Evolutionary conservation across 2,113 vertebrate species (phyloP), one percentile per base, ranked within the genome.

Genomic region (Otocyon megalotis): DNA sequence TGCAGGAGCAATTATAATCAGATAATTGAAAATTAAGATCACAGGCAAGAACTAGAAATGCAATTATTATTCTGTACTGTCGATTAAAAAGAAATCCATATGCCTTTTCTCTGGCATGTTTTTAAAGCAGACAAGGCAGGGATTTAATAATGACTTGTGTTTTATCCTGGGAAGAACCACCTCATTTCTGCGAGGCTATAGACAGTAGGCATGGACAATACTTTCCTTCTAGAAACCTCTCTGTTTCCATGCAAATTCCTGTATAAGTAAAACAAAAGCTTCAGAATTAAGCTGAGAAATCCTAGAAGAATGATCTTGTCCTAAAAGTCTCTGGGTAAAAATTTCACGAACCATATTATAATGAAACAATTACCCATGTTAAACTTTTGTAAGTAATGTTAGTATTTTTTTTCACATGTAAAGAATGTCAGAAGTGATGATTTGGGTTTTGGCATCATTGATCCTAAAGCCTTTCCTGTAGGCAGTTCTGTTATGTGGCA

Each of bases 11-110:
- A 91, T 93, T 96, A 82, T 62, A 94, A 82, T 93, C 30, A 93
- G 63, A 74, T 91, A 81, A 90, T 83, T 94, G 26, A 94, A 96
- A 97, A 96, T 94, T 83, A 88, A 83, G 30, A 92, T 86, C 93
- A 90, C 19, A 94, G 69, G 82, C 28, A 82, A 92, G 48, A 92
- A 90, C 93, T 90, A 20, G 62, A 90, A 94, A 90, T 91, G 50
- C 26, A 84, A 22, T 81, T 79, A 89, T 96, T 96, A 88, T 69
- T 62, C 79, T 77, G 28, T 87, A 67, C 67, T 69, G 28, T 69
- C 87, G 50, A 92, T 87, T 90, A 71, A 69, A 90, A 93, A 93
- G 65, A 86, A 97, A 74, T 80, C 8, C 4, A 13, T 93, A 88
- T 94, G 8, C 62, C 69, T 97, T 89, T 97, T 79, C 32, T 72